Conservation (phyloP, 2,113 vertebrate genomes). For the Colius striatus region DNA sequence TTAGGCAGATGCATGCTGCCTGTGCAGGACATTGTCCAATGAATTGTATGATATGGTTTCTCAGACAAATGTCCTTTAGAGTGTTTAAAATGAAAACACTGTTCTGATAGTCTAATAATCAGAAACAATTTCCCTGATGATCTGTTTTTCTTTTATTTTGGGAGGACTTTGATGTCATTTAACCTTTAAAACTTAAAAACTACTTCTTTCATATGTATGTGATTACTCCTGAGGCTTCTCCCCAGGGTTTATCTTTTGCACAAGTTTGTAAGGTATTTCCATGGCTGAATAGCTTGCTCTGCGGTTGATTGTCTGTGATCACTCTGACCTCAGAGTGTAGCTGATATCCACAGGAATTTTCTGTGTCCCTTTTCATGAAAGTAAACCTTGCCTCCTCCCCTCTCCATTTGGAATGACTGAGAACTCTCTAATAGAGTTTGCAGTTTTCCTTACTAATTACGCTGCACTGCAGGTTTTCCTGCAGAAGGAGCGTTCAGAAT, state of each 20-base stretch:
- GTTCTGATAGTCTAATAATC: not conserved
- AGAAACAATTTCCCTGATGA: not conserved
- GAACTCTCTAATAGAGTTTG: not conserved
- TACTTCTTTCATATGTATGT: not conserved
- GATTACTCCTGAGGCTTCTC: not conserved
- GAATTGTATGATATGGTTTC: not conserved
- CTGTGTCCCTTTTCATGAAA: not conserved
- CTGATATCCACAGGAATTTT: not conserved
- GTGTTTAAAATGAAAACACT: not conserved
- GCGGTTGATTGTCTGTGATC: not conserved
- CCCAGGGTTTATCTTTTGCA: not conserved
- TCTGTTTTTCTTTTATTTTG: not conserved
- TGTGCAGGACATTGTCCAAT: not conserved
- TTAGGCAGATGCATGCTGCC: not conserved
- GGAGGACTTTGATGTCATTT: not conserved
- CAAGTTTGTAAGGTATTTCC: not conserved
- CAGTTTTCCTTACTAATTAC: slow-evolving; percentile 4
- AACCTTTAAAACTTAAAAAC: not conserved
- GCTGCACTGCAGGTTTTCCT: not conserved
- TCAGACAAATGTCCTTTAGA: not conserved
- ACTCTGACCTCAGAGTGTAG: not conserved
- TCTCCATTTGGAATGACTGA: not conserved
- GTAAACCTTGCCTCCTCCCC: not conserved
- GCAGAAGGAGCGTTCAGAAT: not conserved
- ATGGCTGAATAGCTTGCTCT: not conserved